Evolutionary conservation across 2,888 invertebrate species (phyloP), one percentile per base, ranked within the genome.

Genomic region (Leptopterna dolabrata): DNA sequence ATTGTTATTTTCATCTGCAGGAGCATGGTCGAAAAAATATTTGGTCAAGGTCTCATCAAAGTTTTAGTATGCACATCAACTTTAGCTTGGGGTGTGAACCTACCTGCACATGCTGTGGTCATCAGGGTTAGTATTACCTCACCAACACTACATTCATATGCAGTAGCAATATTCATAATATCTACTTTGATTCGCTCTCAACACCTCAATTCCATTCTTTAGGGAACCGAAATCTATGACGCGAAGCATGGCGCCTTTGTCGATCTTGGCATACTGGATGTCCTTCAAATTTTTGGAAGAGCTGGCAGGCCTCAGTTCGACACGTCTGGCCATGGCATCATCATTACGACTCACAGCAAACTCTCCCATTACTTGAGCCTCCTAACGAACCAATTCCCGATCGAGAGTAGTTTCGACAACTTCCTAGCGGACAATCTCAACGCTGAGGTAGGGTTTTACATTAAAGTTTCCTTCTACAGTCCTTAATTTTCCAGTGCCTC

Each of bases 271-370:
- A 98, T 99, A 90, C 93, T 99, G 89, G 99, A 99, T 92, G 99
- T 99, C 70, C 93, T 98, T 80, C 99, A 99, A 93, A 99, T 99
- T 90, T 99, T 99, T 92, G 99, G 99, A 55, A 95, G 99, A 87
- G 99, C 99, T 4, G 99, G 99, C 4, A 94, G 99, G 0, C 99
- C 99, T 0, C 99, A 99, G 92, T 99, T 96, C 92, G 99, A 99
- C 92, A 96, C 94, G 0, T 96, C 96, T 16, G 99, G 99, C 6
- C 96, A 97, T 51, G 99, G 99, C 55, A 96, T 97, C 51, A 99
- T 99, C 87, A 97, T 99, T 78, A 99, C 99, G 0, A 93, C 95
- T 0, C 96, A 98, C 91, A 96, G 96, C 89, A 98, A 98, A 91
- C 93, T 99, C 87, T 95, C 96, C 45, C 97, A 98, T 91, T 99